Conservation (phyloP, 2,113 vertebrate species). For the Casuarius casuarius region DNA sequence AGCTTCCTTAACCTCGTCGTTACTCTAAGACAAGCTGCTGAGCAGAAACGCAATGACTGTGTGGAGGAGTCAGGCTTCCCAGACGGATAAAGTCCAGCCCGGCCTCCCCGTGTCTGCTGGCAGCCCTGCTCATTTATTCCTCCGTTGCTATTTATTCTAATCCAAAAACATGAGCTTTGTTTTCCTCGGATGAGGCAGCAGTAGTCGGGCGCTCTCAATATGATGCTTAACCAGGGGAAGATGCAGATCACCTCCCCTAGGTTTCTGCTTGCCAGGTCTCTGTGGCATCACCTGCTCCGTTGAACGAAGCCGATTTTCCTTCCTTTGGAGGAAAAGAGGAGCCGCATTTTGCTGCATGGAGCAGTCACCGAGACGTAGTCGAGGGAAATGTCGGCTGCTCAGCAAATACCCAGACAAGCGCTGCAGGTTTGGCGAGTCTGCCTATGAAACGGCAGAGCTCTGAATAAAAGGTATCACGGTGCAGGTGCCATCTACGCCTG, state of each 20-base stretch:
- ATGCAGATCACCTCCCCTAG: not conserved
- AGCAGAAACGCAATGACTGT: not conserved
- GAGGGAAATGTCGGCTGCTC: not conserved
- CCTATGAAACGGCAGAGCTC: fast-evolving
- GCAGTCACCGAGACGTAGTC: not conserved
- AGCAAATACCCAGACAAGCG: not conserved
- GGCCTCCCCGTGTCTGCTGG: too few relatives aligned
- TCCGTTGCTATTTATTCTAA: too few relatives aligned
- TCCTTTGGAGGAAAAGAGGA: not conserved
- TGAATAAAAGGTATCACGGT: fast-evolving
- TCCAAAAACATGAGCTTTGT: too few relatives aligned
- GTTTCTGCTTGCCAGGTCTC: not conserved
- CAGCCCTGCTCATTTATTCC: too few relatives aligned
- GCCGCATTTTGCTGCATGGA: not conserved
- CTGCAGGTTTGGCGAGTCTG: not conserved
- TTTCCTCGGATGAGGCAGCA: too few relatives aligned
- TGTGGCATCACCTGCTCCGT: fast-evolving
- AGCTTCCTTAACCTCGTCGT: not conserved
- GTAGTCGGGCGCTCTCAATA: too few relatives aligned
- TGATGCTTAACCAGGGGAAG: too few relatives aligned
- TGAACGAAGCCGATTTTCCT: fast-evolving
- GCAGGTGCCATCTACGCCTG: not conserved
- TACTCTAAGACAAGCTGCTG: not conserved
- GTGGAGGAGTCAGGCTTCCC: too few relatives aligned
- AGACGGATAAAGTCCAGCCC: too few relatives aligned